Percentiles rank a stretch among this genome's conserved stretches.
Evolutionary conservation across 1,140 invertebrate species (phyloP).

Genomic region (Cecropterus lyciades): DNA sequence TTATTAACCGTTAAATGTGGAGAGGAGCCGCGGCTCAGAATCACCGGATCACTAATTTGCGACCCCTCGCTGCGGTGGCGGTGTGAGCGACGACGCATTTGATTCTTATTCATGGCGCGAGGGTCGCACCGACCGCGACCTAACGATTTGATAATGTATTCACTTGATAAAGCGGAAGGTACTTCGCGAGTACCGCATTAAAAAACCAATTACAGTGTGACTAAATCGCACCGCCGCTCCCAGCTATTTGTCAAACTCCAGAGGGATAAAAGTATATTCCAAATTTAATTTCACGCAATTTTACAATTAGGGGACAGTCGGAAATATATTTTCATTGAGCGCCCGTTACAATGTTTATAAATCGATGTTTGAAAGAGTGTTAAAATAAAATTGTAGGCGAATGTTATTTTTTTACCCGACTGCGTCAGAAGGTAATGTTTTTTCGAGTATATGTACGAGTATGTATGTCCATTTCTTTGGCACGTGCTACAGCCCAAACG

Average conservation of each 20-base stretch:
- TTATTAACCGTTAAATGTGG: conserved; percentile 71
- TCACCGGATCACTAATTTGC: conserved; percentile 68
- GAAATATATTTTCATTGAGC: conserved; percentile 74
- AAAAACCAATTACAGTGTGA: conserved; percentile 83
- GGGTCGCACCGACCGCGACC: conserved; percentile 66
- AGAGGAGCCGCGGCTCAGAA: conserved; percentile 45
- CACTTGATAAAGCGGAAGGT: conserved; percentile 82
- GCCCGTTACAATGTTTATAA: conserved; percentile 64
- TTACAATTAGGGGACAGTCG: conserved; percentile 73
- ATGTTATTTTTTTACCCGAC: too few relatives aligned
- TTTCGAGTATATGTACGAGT: too few relatives aligned
- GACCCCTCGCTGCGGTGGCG: conserved; percentile 58
- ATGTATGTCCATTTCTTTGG: too few relatives aligned
- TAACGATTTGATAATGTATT: conserved; percentile 84
- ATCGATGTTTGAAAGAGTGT: conserved; percentile 40
- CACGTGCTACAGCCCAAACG: too few relatives aligned
- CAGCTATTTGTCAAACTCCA: conserved; percentile 80
- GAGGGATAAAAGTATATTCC: conserved; percentile 80
- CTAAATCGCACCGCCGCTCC: conserved; percentile 77
- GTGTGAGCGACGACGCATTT: conserved; percentile 68
- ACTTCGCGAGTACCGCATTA: conserved; percentile 79
- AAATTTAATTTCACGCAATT: conserved; percentile 84
- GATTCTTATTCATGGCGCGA: conserved; percentile 77
- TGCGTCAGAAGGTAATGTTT: too few relatives aligned
- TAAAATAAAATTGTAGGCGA: background rate